Percentiles rank a stretch among this genome's conserved stretches.
phyloP scores from a whole-genome alignment of 2,888 invertebrate genomes.

The Scelioninae gen. 1 region DNA sequence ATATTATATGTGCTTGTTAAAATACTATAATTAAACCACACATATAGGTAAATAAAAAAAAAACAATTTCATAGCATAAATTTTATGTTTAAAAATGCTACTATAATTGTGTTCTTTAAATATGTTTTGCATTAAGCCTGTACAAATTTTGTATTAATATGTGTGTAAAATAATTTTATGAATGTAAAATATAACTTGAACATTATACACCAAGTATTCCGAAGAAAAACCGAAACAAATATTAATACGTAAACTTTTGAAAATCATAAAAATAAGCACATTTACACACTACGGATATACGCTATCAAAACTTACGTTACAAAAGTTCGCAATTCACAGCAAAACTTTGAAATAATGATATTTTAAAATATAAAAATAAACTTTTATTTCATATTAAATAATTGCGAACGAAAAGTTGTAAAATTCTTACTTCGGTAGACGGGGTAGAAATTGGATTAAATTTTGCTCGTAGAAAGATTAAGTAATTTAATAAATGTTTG shows the following conservation, averaged over 20 bases:
- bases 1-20: too few relatives aligned
- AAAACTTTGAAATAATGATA: slow-evolving; percentile 43
- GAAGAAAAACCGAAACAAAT: slow-evolving; percentile 29
- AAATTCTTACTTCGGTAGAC: slow-evolving; percentile 32
- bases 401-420: slow-evolving; percentile 22
- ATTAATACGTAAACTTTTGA: slow-evolving; percentile 38
- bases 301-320: slow-evolving; percentile 5
- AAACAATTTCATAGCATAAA: too few relatives aligned
- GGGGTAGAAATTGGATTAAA: slow-evolving; percentile 47
- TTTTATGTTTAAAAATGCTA: too few relatives aligned
- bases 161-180: slow-evolving; percentile 10
- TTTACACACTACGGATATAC: slow-evolving; percentile 20
- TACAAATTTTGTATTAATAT: slow-evolving; percentile 22
- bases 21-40: too few relatives aligned
- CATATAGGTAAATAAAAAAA: too few relatives aligned
- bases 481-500: slow-evolving; percentile 56
- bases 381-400: slow-evolving; percentile 37
- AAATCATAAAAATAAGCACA: slow-evolving; percentile 39
- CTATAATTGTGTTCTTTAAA: too few relatives aligned
- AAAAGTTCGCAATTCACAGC: slow-evolving; percentile 25
- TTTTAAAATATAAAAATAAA: slow-evolving; percentile 31
- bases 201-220: not conserved
- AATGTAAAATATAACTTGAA: slow-evolving; percentile 6
- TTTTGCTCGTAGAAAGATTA: slow-evolving; percentile 45
- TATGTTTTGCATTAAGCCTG: too few relatives aligned